These are phyloP conservation scores for Scaptomyza reducta DNA, from an alignment of 2,888 invertebrate species.

Conservation along the genomic window DNA sequence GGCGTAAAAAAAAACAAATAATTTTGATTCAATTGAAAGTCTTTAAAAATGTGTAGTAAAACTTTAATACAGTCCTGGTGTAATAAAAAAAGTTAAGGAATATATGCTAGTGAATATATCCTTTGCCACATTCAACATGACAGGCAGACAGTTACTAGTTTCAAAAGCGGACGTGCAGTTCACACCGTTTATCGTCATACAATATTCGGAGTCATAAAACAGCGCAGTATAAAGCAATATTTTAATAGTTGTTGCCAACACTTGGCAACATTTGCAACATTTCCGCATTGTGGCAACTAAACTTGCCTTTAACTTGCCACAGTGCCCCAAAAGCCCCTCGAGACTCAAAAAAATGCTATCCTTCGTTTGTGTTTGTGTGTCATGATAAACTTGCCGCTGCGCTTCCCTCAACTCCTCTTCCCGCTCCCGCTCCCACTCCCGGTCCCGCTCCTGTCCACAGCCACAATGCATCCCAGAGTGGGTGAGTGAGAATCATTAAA, in stretches of 20 bases:
- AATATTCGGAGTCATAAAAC: conserved; percentile 49
- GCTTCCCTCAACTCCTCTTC: conserved; percentile 22
- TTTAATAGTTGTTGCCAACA: conserved; percentile 73
- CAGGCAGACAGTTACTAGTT: conserved; percentile 7
- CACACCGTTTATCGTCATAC: conserved; percentile 64
- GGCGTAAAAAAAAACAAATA: too few relatives aligned
- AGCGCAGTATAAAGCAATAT: conserved; percentile 64
- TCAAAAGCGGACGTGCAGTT: conserved; percentile 39
- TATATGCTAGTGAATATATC: conserved; percentile 12
- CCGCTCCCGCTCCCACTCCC: background rate
- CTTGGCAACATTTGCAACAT: conserved; percentile 72
- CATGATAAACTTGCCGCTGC: conserved; percentile 53
- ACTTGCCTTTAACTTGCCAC: conserved; percentile 43
- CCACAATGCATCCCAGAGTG: conserved; percentile 59
- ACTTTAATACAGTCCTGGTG: too few relatives aligned
- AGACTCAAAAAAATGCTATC: conserved; percentile 26
- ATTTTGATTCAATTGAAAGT: too few relatives aligned
- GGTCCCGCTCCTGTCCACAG: background rate
- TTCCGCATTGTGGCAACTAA: conserved; percentile 68
- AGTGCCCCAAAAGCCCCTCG: conserved; percentile 29
- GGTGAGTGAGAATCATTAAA: conserved; percentile 81
- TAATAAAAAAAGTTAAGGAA: background rate
- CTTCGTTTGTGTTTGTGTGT: conserved; percentile 37
- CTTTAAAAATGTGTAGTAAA: too few relatives aligned
- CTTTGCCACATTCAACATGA: conserved; percentile 14